Conservation (phyloP, 2,113 vertebrate genomes). For the Alethe castanea region DNA sequence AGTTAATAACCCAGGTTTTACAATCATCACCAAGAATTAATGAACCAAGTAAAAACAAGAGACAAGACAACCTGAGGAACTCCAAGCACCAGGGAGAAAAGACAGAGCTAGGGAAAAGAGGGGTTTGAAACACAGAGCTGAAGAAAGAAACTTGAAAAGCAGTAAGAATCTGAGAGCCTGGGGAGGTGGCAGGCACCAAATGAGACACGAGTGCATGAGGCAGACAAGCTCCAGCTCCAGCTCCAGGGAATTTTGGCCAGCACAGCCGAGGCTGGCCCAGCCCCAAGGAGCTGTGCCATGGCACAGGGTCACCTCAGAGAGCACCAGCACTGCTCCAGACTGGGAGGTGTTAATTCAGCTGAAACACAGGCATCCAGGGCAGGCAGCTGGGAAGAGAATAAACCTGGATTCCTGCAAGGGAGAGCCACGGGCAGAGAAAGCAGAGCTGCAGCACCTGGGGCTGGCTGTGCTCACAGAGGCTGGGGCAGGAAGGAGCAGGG, state of each 20-base stretch:
- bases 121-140: not conserved
- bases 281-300: not conserved
- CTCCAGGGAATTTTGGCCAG: not conserved
- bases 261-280: not conserved
- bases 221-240: not conserved
- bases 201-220: not conserved
- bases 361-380: accelerated
- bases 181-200: not conserved
- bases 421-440: not conserved
- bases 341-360: not conserved
- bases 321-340: accelerated
- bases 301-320: not conserved
- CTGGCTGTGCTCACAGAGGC: not conserved
- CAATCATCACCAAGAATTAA: not conserved
- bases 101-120: not conserved
- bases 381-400: not conserved
- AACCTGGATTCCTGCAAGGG: not conserved
- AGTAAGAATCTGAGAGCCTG: not conserved
- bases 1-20: not conserved
- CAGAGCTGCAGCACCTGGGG: accelerated
- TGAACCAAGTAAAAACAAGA: not conserved
- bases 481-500: not conserved
- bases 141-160: not conserved
- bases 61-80: not conserved
- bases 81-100: not conserved